Evolutionary conservation across 2,888 invertebrate species (phyloP).

Genomic region (Cactoblastis cactorum): DNA sequence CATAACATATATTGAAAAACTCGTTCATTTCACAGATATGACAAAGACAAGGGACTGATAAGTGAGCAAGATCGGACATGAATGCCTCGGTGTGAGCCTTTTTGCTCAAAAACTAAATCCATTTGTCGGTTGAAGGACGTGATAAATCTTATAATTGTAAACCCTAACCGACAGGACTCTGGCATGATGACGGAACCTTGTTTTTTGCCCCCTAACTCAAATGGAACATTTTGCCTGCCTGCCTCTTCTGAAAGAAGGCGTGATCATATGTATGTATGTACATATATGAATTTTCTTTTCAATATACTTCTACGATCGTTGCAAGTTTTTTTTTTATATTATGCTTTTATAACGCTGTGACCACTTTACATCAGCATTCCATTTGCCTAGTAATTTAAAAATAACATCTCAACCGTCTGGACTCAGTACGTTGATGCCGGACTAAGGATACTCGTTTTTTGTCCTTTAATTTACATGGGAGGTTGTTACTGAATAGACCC

Average conservation of each 20-base stretch:
- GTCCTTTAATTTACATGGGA: conserved; percentile 31
- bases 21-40: not conserved
- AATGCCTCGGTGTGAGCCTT: conserved; percentile 13
- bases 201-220: conserved; percentile 28
- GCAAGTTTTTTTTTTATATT: too few relatives aligned
- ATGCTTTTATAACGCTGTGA: too few relatives aligned
- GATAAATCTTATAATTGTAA: conserved; percentile 21
- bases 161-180: conserved; percentile 8
- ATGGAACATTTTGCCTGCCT: too few relatives aligned
- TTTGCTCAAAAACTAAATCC: conserved; percentile 21
- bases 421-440: too few relatives aligned
- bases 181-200: conserved; percentile 12
- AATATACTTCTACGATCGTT: too few relatives aligned
- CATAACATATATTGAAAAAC: too few relatives aligned
- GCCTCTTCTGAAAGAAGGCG: too few relatives aligned
- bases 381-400: too few relatives aligned
- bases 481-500: conserved; percentile 44
- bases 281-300: too few relatives aligned
- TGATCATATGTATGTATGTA: too few relatives aligned
- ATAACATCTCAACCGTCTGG: too few relatives aligned
- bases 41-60: not conserved
- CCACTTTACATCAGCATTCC: too few relatives aligned
- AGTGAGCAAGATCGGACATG: not conserved
- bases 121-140: conserved; percentile 16
- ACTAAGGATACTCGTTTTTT: conserved; percentile 21